Conservation (phyloP, 2,113 vertebrate genomes). For the Dromiciops gliroides region DNA sequence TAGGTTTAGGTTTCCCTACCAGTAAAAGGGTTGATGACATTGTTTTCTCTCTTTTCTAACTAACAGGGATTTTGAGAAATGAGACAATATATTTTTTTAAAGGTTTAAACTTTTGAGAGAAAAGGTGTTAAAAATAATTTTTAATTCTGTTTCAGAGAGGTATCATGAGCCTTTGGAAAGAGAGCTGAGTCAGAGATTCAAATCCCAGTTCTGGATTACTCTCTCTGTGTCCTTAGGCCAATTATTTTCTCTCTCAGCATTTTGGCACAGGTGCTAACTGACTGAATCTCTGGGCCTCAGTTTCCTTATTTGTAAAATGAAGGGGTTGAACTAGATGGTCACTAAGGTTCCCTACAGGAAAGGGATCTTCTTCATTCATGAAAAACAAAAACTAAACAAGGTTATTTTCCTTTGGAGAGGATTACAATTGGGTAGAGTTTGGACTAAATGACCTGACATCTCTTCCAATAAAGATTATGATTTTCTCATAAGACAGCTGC, state of each 20-base stretch:
- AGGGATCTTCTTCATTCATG: background rate
- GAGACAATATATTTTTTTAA: background rate
- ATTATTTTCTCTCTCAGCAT: background rate
- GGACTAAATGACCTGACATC: background rate
- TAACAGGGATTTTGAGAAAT: background rate
- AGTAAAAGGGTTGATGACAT: background rate
- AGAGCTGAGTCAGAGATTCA: background rate
- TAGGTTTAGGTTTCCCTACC: background rate
- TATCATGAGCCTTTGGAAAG: background rate
- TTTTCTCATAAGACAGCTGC: background rate
- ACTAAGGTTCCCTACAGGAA: background rate
- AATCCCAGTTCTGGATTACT: background rate
- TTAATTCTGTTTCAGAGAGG: background rate
- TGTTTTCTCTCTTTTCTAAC: background rate
- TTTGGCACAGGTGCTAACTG: background rate
- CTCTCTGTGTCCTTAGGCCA: background rate
- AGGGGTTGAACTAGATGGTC: background rate
- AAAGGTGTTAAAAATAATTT: background rate
- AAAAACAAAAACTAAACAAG: background rate
- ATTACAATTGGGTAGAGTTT: background rate
- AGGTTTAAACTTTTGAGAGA: background rate
- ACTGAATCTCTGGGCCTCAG: background rate
- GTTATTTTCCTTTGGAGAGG: background rate
- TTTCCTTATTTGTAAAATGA: background rate
- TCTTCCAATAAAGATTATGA: background rate